Evolutionary conservation across 2,888 invertebrate species (phyloP).

Genomic region (Peribatodes rhomboidaria): DNA sequence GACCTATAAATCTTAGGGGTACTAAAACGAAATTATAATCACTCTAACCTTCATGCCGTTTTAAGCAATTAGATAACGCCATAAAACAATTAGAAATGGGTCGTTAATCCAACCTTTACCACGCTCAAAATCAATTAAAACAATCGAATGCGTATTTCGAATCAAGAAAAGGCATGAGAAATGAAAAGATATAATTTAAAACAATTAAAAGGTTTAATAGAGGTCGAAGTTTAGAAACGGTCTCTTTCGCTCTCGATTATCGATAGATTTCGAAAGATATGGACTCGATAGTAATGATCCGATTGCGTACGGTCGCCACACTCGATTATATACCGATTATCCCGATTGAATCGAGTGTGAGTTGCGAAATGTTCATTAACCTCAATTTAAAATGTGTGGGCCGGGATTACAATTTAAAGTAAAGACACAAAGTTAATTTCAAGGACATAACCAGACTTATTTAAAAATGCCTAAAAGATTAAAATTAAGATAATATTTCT

Average conservation of each 20-base stretch:
- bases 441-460: slow-evolving; percentile 1
- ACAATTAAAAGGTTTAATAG: slow-evolving; percentile 27
- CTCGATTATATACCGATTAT: slow-evolving; percentile 34
- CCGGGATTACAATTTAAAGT: slow-evolving; percentile 4
- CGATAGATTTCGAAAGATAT: slow-evolving; percentile 37
- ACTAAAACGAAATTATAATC: neutral
- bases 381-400: slow-evolving; percentile 21
- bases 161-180: slow-evolving; percentile 25
- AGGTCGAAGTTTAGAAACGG: slow-evolving; percentile 36
- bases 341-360: slow-evolving; percentile 27
- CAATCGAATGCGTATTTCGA: slow-evolving; percentile 24
- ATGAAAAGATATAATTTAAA: slow-evolving; percentile 22
- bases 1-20: neutral
- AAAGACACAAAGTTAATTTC: slow-evolving; percentile 5
- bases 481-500: slow-evolving; percentile 1
- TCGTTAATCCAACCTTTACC: slow-evolving; percentile 24
- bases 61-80: slow-evolving; percentile 20
- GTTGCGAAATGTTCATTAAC: slow-evolving; percentile 30
- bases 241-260: slow-evolving; percentile 34
- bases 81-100: slow-evolving; percentile 26
- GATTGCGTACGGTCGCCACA: slow-evolving; percentile 30
- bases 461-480: neutral
- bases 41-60: slow-evolving; percentile 21
- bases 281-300: slow-evolving; percentile 36
- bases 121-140: slow-evolving; percentile 26